A percentile compares a stretch with the other conserved stretches of the same genome.
These are phyloP conservation scores for Coelogynopora nodosa DNA, from an alignment of 2,888 invertebrate genomes.

Conservation along the genomic window DNA sequence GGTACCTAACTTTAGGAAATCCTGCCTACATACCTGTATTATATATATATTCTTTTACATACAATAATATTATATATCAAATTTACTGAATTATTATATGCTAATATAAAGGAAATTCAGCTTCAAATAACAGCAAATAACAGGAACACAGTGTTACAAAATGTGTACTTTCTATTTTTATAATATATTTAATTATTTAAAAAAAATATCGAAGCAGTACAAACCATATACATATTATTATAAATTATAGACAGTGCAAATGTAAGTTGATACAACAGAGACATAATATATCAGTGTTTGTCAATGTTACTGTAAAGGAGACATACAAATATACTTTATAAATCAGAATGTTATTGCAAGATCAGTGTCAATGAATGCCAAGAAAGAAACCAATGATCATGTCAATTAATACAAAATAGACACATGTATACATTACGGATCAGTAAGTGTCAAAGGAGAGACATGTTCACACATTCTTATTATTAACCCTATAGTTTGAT, in stretches of 20 bases:
- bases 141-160: no score
- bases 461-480: background rate
- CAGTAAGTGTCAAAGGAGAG: background rate
- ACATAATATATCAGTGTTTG: background rate
- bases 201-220: background rate
- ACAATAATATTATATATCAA: no score
- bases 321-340: background rate
- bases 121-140: no score
- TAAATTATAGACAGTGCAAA: conserved; percentile 17
- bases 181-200: background rate
- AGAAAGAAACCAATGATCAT: background rate
- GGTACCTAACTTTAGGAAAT: no score
- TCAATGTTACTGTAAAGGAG: background rate
- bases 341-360: background rate
- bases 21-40: no score
- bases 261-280: conserved; percentile 16
- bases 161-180: background rate
- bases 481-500: background rate
- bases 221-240: conserved; percentile 1
- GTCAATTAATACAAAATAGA: background rate
- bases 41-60: no score
- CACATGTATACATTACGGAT: background rate
- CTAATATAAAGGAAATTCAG: no score
- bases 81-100: no score
- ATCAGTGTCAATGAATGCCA: background rate